Evolutionary conservation across 2,888 invertebrate genomes (phyloP).

Genomic region (Allacma fusca): DNA sequence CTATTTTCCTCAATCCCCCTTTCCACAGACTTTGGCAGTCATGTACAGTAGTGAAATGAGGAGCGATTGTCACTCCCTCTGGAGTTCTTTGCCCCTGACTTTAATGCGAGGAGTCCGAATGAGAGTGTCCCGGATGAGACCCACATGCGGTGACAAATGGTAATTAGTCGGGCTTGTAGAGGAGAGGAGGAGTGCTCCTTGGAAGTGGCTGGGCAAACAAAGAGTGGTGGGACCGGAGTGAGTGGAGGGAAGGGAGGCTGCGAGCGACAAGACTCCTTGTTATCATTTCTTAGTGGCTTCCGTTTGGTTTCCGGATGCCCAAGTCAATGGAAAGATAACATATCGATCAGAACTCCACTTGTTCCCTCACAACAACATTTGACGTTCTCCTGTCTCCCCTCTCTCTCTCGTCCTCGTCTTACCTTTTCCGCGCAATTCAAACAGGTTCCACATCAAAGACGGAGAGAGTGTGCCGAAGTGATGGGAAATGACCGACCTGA

Average conservation of each 20-base stretch:
- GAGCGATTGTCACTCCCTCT: too few relatives aligned
- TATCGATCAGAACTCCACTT: conserved; percentile 40
- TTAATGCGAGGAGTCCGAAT: too few relatives aligned
- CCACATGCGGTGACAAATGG: too few relatives aligned
- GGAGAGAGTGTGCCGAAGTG: conserved; percentile 3
- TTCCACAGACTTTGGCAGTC: too few relatives aligned
- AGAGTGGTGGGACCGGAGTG: background rate
- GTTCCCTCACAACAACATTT: background rate
- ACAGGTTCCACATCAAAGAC: background rate
- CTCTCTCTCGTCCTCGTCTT: background rate
- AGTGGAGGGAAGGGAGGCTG: conserved; percentile 22
- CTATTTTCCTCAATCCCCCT: too few relatives aligned
- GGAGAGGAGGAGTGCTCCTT: background rate
- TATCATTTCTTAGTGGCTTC: conserved; percentile 43
- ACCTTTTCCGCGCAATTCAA: background rate
- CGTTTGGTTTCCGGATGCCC: conserved; percentile 40
- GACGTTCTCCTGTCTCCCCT: background rate
- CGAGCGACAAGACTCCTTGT: conserved; percentile 39
- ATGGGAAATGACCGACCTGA: conserved; percentile 11
- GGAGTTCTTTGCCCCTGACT: too few relatives aligned
- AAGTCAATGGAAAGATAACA: conserved; percentile 50
- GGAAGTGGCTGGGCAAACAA: background rate
- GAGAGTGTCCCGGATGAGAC: too few relatives aligned
- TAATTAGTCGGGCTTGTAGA: background rate
- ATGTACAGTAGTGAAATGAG: background rate